These are phyloP conservation scores for Pyrrhopygopsis socrates DNA, from an alignment of 2,888 invertebrate species.

Conservation along the genomic window DNA sequence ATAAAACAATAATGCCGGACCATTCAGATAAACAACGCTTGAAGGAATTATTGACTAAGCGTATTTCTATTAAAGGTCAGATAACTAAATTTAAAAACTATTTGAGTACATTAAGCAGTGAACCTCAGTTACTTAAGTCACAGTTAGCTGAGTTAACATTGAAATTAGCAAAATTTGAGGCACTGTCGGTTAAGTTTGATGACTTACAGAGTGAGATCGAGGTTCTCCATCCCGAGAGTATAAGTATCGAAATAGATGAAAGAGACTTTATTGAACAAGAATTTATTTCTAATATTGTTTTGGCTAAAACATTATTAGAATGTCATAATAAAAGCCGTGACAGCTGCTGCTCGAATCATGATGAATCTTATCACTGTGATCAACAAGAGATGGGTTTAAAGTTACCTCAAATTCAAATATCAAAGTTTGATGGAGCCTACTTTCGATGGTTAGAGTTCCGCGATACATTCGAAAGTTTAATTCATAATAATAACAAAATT, in stretches of 20 bases:
- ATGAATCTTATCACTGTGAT: not conserved
- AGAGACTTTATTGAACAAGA: not conserved
- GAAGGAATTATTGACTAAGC: too few species aligned
- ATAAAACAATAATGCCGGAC: too few species aligned
- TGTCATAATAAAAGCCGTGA: too few species aligned
- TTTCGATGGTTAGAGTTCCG: conserved; percentile 69
- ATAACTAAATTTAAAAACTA: too few species aligned
- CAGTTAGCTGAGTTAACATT: too few species aligned
- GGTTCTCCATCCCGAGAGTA: not conserved
- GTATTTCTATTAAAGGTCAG: too few species aligned
- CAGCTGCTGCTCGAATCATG: too few species aligned
- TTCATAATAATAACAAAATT: conserved; percentile 54
- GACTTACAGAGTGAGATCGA: conserved; percentile 22
- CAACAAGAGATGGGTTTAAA: conserved; percentile 20
- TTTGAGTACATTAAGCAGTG: too few species aligned
- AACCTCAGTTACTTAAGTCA: too few species aligned
- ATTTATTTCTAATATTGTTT: not conserved
- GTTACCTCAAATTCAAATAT: conserved; percentile 60
- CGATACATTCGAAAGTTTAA: conserved; percentile 58
- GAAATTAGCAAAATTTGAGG: not conserved
- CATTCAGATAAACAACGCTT: too few species aligned
- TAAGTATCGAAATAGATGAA: not conserved
- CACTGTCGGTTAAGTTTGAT: not conserved
- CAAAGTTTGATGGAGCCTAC: conserved; percentile 66
- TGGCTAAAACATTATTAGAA: too few species aligned